These are phyloP conservation scores for Alosa alosa DNA, from an alignment of 2,113 vertebrate genomes.

Conservation along the genomic window DNA sequence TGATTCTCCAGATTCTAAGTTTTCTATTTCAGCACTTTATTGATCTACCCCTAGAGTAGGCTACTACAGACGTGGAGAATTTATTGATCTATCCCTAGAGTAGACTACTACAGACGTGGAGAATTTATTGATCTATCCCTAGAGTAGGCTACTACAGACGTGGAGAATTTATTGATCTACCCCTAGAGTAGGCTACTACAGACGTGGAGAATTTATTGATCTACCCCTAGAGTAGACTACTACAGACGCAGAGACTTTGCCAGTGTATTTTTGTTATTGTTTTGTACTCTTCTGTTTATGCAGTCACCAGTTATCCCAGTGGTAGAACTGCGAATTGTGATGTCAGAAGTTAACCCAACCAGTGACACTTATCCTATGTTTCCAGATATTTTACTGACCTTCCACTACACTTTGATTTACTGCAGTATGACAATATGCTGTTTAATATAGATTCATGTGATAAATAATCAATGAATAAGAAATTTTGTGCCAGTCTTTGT, in stretches of 20 bases:
- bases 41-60: slow-evolving; percentile 23
- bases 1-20: background rate
- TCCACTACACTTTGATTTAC: background rate
- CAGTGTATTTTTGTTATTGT: background rate
- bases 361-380: background rate
- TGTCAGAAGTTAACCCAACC: background rate
- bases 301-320: background rate
- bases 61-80: background rate
- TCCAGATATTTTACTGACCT: no score
- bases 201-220: no score
- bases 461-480: background rate
- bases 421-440: background rate
- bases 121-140: no score
- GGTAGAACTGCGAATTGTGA: background rate
- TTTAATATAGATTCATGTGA: background rate
- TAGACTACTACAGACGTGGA: background rate
- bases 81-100: background rate
- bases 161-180: no score
- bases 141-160: no score
- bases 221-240: no score
- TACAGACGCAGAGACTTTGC: no score
- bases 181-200: no score
- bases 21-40: slow-evolving; percentile 23
- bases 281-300: background rate
- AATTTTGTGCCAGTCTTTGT: background rate